Conservation (phyloP, 2,888 invertebrate species). For the Tupiocoris notatus region DNA sequence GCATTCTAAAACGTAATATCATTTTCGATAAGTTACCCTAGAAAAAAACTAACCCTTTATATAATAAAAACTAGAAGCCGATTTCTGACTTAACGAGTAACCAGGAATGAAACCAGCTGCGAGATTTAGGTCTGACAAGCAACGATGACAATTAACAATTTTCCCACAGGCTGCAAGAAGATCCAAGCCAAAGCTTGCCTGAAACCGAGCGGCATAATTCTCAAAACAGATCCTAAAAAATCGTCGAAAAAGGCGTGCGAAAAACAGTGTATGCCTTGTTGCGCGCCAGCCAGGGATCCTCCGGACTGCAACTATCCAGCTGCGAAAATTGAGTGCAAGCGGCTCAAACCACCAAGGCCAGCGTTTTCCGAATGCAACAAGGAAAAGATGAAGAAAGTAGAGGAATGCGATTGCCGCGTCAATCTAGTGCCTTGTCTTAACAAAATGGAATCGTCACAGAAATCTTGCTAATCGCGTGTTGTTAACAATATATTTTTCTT, state of each 20-base stretch:
- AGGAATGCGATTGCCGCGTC: conserved; percentile 38
- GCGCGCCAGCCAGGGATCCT: conserved; percentile 44
- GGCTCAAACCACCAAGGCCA: conserved; percentile 40
- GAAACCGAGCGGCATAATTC: conserved; percentile 4
- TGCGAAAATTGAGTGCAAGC: conserved; percentile 36
- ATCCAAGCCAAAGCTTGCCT: background rate
- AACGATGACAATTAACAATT: no score
- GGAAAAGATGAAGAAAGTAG: conserved; percentile 13
- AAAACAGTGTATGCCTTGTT: conserved; percentile 46
- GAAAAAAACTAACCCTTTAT: no score
- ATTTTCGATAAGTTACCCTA: no score
- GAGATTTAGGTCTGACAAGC: no score
- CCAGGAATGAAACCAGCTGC: no score
- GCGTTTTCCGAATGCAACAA: conserved; percentile 44
- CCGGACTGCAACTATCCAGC: conserved; percentile 44
- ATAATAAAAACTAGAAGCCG: no score
- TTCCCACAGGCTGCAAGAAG: background rate
- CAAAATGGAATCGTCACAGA: background rate
- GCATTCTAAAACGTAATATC: no score
- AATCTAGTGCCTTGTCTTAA: background rate
- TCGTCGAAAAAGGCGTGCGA: conserved; percentile 18
- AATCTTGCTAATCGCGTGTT: background rate
- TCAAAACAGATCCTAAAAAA: background rate
- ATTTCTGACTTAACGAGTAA: no score
- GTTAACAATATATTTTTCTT: background rate